Percentiles rank a stretch among this genome's conserved stretches.
phyloP scores from a whole-genome alignment of 1,140 invertebrate genomes.

The Pachyrhynchus sulphureomaculatus region DNA sequence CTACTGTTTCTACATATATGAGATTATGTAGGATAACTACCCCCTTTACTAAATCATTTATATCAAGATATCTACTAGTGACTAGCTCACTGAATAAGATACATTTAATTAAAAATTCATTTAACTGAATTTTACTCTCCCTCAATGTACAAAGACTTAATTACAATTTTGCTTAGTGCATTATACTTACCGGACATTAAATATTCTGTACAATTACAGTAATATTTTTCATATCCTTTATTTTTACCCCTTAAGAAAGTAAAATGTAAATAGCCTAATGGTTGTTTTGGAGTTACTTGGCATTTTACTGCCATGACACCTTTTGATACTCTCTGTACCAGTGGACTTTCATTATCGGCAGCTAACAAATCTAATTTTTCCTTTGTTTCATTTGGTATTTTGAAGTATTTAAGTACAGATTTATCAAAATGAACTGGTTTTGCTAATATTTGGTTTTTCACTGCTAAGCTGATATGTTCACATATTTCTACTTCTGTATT shows the following conservation, averaged over 20 bases:
- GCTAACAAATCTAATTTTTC: slow-evolving; percentile 67
- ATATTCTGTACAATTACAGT: slow-evolving; percentile 65
- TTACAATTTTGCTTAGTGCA: no score
- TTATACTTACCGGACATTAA: slow-evolving; percentile 37
- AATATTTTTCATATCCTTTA: slow-evolving; percentile 62
- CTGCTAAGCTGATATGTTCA: slow-evolving; percentile 69
- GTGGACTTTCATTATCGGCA: slow-evolving; percentile 64
- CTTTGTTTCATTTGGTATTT: slow-evolving; percentile 65
- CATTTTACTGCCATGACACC: slow-evolving; percentile 78
- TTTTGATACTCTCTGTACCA: slow-evolving; percentile 77
- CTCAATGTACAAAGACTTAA: no score
- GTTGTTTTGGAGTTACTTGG: slow-evolving; percentile 67
- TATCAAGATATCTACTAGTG: no score
- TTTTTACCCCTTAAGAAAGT: slow-evolving; percentile 61
- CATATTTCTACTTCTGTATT: slow-evolving; percentile 52
- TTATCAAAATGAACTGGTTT: slow-evolving; percentile 61
- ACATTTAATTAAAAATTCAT: no score
- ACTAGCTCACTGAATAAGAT: no score
- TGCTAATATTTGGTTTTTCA: slow-evolving; percentile 66
- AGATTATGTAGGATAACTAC: no score
- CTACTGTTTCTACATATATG: no score
- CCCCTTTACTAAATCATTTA: no score
- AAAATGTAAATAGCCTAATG: slow-evolving; percentile 75
- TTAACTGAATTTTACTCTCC: no score
- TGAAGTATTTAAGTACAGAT: slow-evolving; percentile 64